phyloP scores from a whole-genome alignment of 2,888 invertebrate genomes.

The Phymatocera aterrima region DNA sequence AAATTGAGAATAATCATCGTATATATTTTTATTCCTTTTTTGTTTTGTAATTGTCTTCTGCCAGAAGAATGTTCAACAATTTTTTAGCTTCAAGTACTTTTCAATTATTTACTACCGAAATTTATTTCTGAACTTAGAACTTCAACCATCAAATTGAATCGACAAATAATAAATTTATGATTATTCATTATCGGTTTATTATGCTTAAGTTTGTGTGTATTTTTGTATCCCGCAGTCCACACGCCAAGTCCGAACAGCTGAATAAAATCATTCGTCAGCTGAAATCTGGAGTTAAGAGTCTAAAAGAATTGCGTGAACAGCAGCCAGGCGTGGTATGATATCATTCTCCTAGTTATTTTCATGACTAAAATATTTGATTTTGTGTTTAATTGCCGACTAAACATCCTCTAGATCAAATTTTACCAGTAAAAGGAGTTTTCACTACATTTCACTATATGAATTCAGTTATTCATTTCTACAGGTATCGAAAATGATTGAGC shows the following conservation, averaged over 20 bases:
- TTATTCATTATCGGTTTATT: not conserved
- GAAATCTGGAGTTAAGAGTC: conserved; percentile 58
- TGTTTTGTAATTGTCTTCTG: too few species aligned
- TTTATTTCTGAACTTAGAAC: not conserved
- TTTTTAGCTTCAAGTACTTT: not conserved
- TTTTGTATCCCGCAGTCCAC: conserved; percentile 57
- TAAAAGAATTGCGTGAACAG: conserved; percentile 64
- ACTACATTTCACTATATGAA: too few species aligned
- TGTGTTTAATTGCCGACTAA: not conserved
- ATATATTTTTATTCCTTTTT: not conserved
- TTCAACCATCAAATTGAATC: too few species aligned
- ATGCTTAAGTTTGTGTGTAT: not conserved
- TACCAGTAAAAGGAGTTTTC: too few species aligned
- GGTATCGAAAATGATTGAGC: too few species aligned
- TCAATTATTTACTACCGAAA: not conserved
- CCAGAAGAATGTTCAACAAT: not conserved
- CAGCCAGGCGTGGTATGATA: conserved; percentile 68
- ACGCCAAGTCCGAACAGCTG: conserved; percentile 61
- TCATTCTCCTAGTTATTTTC: not conserved
- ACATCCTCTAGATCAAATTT: too few species aligned
- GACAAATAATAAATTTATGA: not conserved
- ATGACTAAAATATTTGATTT: conserved; percentile 25
- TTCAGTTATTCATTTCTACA: too few species aligned
- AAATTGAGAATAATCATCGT: not conserved
- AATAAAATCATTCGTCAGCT: conserved; percentile 62